Percentiles rank a stretch among this genome's conserved stretches.
These are phyloP conservation scores for Serrognathus titanus DNA, from an alignment of 2,888 invertebrate genomes.

Conservation along the genomic window DNA sequence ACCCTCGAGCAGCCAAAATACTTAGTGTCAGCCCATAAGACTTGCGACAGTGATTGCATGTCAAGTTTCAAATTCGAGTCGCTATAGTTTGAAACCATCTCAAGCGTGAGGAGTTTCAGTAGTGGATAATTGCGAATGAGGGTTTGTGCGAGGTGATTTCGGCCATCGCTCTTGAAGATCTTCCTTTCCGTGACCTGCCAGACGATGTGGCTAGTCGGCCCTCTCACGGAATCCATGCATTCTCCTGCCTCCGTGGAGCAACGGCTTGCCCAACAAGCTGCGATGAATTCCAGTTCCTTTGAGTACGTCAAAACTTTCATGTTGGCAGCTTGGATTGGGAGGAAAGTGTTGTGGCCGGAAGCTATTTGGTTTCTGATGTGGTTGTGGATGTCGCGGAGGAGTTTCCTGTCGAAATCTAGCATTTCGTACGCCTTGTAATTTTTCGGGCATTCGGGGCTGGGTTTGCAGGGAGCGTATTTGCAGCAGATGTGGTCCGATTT, in stretches of 20 bases:
- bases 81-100: conserved; percentile 4
- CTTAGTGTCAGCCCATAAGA: conserved; percentile 16
- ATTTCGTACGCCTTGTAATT: conserved; percentile 8
- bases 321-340: conserved; percentile 10
- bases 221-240: conserved; percentile 8
- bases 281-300: conserved; percentile 18
- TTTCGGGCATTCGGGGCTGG: conserved; percentile 5
- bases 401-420: conserved; percentile 6
- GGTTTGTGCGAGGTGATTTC: conserved; percentile 7
- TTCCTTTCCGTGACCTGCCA: conserved; percentile 13
- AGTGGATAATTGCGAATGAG: conserved; percentile 8
- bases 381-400: conserved; percentile 16
- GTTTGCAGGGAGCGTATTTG: conserved; percentile 3
- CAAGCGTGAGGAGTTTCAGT: conserved; percentile 3
- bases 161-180: conserved; percentile 3
- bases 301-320: conserved; percentile 17
- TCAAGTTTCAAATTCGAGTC: not conserved
- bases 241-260: conserved; percentile 11
- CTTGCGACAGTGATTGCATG: conserved; percentile 7
- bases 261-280: conserved; percentile 16
- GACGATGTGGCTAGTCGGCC: conserved; percentile 7
- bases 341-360: conserved; percentile 9
- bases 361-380: conserved; percentile 16
- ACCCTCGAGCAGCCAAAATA: conserved; percentile 18
- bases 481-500: conserved; percentile 12